Conservation (phyloP, 1,140 invertebrate species). For the Caerostris extrusa region DNA sequence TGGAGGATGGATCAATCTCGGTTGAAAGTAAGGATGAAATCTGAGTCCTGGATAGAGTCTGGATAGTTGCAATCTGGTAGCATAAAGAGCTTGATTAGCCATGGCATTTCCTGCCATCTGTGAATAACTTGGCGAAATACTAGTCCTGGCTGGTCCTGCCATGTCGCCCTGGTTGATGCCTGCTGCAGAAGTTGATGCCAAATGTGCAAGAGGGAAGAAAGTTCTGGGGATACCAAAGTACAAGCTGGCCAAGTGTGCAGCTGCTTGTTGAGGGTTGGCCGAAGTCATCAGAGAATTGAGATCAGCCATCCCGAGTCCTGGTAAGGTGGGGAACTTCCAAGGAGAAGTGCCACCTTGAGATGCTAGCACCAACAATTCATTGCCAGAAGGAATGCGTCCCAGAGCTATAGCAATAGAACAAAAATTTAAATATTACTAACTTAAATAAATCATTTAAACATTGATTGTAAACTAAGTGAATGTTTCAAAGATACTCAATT, state of each 20-base stretch:
- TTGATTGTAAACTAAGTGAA: no score
- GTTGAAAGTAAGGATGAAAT: slow-evolving; percentile 75
- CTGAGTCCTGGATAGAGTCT: slow-evolving; percentile 70
- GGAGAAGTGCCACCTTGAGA: slow-evolving; percentile 60
- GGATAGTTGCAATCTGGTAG: slow-evolving; percentile 62
- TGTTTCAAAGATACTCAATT: no score
- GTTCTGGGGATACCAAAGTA: slow-evolving; percentile 76
- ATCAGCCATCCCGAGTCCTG: slow-evolving; percentile 62
- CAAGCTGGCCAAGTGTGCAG: slow-evolving; percentile 67
- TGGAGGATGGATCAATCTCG: slow-evolving; percentile 62
- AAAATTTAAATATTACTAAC: not conserved
- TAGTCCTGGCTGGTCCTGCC: not conserved
- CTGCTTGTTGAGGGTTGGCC: slow-evolving; percentile 61
- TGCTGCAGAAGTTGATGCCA: not conserved
- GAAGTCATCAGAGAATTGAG: slow-evolving; percentile 63
- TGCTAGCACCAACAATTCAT: slow-evolving; percentile 75
- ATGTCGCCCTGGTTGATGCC: not conserved
- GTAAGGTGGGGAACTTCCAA: slow-evolving; percentile 77
- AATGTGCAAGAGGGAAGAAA: slow-evolving; percentile 33
- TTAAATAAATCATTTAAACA: no score
- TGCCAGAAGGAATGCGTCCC: slow-evolving; percentile 77
- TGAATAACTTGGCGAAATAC: not conserved
- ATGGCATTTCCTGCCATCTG: slow-evolving; percentile 7
- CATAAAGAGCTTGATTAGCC: slow-evolving; percentile 63
- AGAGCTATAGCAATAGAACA: slow-evolving; percentile 52